A percentile compares a stretch with the other conserved stretches of the same genome.
phyloP scores from a whole-genome alignment of 2,113 vertebrate genomes.

The Cyanistes caeruleus region DNA sequence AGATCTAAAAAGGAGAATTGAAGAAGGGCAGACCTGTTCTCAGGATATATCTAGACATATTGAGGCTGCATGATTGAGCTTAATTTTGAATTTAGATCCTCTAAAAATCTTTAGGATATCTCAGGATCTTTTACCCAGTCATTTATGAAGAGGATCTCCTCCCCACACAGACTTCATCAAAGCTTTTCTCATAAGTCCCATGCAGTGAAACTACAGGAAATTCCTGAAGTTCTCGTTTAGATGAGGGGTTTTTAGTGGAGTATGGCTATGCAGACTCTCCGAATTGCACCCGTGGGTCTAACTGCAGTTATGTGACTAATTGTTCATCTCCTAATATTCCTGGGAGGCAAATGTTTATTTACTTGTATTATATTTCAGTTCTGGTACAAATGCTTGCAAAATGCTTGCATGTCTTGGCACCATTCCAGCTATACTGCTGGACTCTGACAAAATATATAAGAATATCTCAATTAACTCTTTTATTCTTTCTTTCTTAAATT shows the following conservation, averaged over 20 bases:
- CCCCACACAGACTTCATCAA: neutral
- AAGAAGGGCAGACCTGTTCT: neutral
- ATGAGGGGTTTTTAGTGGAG: neutral
- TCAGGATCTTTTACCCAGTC: neutral
- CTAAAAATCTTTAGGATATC: neutral
- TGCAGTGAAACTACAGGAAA: neutral
- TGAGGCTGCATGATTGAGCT: neutral
- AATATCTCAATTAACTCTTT: neutral
- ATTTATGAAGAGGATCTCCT: neutral
- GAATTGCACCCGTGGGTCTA: neutral
- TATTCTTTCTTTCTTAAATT: neutral
- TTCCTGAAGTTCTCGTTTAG: neutral
- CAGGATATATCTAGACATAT: neutral
- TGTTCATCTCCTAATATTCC: neutral
- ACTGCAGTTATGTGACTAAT: neutral
- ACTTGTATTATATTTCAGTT: neutral
- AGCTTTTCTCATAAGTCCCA: neutral
- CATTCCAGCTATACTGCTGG: neutral
- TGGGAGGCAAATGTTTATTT: neutral
- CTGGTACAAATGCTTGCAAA: neutral
- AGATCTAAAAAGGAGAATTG: neutral
- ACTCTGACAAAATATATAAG: neutral
- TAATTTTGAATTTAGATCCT: neutral
- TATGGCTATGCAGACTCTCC: neutral
- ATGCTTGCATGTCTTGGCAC: neutral